Evolutionary conservation across 2,888 invertebrate genomes (phyloP), one percentile per base, ranked within the genome.

Genomic region (Melipona beecheii): DNA sequence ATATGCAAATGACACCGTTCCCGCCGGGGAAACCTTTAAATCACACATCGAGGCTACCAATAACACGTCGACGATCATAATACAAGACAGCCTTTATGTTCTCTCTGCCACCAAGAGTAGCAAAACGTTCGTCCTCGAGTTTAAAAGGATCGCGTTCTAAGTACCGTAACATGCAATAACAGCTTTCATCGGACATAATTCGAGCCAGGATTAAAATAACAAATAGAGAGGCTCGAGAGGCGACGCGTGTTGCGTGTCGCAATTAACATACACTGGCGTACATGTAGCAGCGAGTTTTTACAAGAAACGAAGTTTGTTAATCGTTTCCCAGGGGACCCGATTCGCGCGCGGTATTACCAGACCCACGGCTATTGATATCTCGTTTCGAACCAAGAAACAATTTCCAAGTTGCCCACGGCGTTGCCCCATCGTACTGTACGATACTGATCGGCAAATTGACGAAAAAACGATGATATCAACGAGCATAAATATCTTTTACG

Each of bases 1-100:
- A 90, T 90, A 90, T 90, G 89, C 90, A 90, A 90, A 90, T 90
- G 87, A 86, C 86, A 89, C 79, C 84, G 66, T 84, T 85, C 83
- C 80, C 73, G 77, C 62, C 72, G 75, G 81, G 82, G 83, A 84
- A 82, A 85, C 86, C 84, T 84, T 89, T 90, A 88, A 90, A 89
- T 89, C 89, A 89, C 86, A 84, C 85, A 89, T 90, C 85, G 88
- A 69, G 78, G 80, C 88, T 90, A 89, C 88, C 88, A 88, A 84
- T 89, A 89, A 89, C 87, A 89, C 83, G 65, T 85, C 81, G 79
- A 36, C 79, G 75, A 76, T 79, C 84, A 72, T 84, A 84, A 84
- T 65, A 79, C 76, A 79, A 84, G 75, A 64, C 78, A 60, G 84
- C 72, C 75, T 83, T 75, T 84, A 78, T 83, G 49, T 68, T n/a